phyloP scores from a whole-genome alignment of 1,140 invertebrate genomes.

The Apis laboriosa region DNA sequence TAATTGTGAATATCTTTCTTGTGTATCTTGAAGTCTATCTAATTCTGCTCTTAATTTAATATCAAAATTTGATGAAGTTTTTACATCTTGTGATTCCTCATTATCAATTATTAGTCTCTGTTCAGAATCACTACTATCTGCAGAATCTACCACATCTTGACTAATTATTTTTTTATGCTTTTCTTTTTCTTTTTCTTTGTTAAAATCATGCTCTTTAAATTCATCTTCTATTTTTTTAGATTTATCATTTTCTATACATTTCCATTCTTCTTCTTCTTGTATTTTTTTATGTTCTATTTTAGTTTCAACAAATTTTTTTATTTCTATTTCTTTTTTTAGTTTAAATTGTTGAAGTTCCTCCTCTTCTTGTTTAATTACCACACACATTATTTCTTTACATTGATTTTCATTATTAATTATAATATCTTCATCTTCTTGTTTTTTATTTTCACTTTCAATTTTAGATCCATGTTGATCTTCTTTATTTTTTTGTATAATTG shows the following conservation, averaged over 20 bases:
- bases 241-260: slow-evolving; percentile 58
- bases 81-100: slow-evolving; percentile 73
- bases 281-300: slow-evolving; percentile 64
- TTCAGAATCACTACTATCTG: slow-evolving; percentile 88
- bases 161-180: slow-evolving; percentile 76
- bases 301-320: slow-evolving; percentile 63
- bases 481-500: slow-evolving; percentile 53
- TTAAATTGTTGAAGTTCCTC: slow-evolving; percentile 68
- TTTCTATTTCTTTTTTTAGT: slow-evolving; percentile 63
- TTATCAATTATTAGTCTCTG: slow-evolving; percentile 84
- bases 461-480: slow-evolving; percentile 40
- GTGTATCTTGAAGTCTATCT: slow-evolving; percentile 47
- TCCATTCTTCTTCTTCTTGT: slow-evolving; percentile 60
- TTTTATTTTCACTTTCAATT: slow-evolving; percentile 42
- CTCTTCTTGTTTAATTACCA: slow-evolving; percentile 65
- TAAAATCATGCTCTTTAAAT: slow-evolving; percentile 57
- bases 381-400: slow-evolving; percentile 59
- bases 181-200: slow-evolving; percentile 76
- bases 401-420: slow-evolving; percentile 55
- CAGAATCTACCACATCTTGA: slow-evolving; percentile 81
- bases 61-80: slow-evolving; percentile 60
- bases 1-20: slow-evolving; percentile 45
- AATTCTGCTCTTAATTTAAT: slow-evolving; percentile 66
- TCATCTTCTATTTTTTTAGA: slow-evolving; percentile 54
- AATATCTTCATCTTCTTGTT: slow-evolving; percentile 46